These are phyloP conservation scores for Schizaphis graminum DNA, from an alignment of 2,888 invertebrate species.

Conservation along the genomic window DNA sequence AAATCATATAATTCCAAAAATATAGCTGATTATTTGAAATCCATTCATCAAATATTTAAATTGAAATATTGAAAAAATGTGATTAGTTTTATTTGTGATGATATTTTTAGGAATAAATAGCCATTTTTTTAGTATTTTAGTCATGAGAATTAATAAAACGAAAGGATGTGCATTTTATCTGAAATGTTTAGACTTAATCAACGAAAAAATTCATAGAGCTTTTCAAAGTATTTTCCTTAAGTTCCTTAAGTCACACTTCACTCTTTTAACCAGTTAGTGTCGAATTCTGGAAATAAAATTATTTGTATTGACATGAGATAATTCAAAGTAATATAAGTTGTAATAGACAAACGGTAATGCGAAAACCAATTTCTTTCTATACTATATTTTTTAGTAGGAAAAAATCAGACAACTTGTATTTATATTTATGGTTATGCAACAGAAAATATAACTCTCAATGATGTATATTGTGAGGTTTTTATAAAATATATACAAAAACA, in stretches of 20 bases:
- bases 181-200: not conserved
- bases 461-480: not conserved
- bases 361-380: not conserved
- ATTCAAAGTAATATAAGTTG: not conserved
- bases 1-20: not conserved
- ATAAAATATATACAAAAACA: not conserved
- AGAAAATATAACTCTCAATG: not conserved
- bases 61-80: not conserved
- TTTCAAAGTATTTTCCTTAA: not conserved
- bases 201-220: not conserved
- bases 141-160: not conserved
- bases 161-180: not conserved
- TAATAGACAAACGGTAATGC: not conserved
- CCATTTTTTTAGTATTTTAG: not conserved
- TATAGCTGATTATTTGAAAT: not conserved
- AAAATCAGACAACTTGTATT: not conserved
- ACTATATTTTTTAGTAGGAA: not conserved
- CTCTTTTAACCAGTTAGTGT: not conserved
- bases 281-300: not conserved
- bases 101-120: not conserved
- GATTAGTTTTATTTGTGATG: not conserved
- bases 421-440: not conserved
- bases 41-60: not conserved
- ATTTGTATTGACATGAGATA: not conserved
- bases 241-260: not conserved